These are phyloP conservation scores for Symphodus melops DNA, from an alignment of 2,113 vertebrate genomes.

Conservation along the genomic window DNA sequence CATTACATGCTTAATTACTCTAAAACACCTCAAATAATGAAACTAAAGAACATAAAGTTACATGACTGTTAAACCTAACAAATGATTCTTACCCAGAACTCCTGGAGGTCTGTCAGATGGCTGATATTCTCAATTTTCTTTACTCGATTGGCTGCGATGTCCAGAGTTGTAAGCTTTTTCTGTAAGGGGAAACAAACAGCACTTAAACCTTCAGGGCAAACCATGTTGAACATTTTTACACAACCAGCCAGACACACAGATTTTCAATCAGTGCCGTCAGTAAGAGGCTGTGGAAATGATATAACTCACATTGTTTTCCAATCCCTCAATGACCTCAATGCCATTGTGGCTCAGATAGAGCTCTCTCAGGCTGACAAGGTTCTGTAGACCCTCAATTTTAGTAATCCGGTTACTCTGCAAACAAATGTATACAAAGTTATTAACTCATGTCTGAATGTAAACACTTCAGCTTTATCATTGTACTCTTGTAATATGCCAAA, in stretches of 20 bases:
- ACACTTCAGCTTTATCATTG: background rate
- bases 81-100: conserved; percentile 91
- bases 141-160: conserved; percentile 95
- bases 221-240: conserved; percentile 1
- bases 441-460: background rate
- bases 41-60: background rate
- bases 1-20: too few species aligned
- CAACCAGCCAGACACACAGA: background rate
- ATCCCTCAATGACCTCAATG: conserved; percentile 96
- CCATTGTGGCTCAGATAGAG: conserved; percentile 98
- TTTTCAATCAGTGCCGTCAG: too few species aligned
- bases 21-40: background rate
- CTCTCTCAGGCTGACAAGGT: conserved; percentile 90
- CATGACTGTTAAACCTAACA: background rate
- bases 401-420: conserved; percentile 96
- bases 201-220: conserved; percentile 3
- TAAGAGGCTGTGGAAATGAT: background rate
- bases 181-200: conserved; percentile 62
- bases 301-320: conserved; percentile 95
- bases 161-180: conserved; percentile 98
- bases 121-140: conserved; percentile 97
- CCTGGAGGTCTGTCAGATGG: conserved; percentile 96
- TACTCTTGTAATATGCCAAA: background rate
- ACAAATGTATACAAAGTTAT: conserved; percentile 12
- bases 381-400: conserved; percentile 96